phyloP scores from a whole-genome alignment of 64 coral and sea anemone species.

The Pocillopora verrucosa region DNA sequence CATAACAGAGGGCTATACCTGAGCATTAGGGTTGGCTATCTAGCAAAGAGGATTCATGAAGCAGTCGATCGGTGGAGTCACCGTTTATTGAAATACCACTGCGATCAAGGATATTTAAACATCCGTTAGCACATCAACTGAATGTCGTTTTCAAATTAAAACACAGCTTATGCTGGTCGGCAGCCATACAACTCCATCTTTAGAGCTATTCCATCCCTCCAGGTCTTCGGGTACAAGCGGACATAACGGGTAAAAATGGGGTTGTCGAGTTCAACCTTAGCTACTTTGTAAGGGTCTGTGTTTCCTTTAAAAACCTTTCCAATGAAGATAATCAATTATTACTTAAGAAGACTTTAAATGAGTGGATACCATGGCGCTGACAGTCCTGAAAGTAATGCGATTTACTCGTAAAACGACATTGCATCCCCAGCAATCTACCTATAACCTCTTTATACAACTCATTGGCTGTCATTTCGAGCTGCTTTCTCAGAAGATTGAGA shows the following conservation, averaged over 20 bases:
- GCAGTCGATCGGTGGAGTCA: too few relatives aligned
- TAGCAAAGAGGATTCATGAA: too few relatives aligned
- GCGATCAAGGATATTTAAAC: not conserved
- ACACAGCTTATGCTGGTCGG: not conserved
- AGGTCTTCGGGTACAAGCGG: not conserved
- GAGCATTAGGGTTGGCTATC: too few relatives aligned
- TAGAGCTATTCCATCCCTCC: not conserved
- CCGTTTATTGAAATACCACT: not conserved
- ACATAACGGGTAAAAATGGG: not conserved
- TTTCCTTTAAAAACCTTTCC: not conserved
- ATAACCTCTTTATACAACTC: too few relatives aligned
- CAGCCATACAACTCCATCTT: slow-evolving; percentile 3
- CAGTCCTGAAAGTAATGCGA: too few relatives aligned
- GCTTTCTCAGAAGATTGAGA: too few relatives aligned
- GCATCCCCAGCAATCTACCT: too few relatives aligned
- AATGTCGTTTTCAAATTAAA: not conserved
- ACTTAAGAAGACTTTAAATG: too few relatives aligned
- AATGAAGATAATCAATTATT: not conserved
- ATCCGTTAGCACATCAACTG: not conserved
- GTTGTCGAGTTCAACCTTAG: not conserved
- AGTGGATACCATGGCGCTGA: too few relatives aligned
- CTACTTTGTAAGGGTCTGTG: not conserved
- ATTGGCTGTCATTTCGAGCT: too few relatives aligned
- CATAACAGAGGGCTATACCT: too few relatives aligned
- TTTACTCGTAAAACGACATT: too few relatives aligned